Evolutionary conservation across 1,140 invertebrate genomes (phyloP).

Genomic region (Bradynema listronoti): DNA sequence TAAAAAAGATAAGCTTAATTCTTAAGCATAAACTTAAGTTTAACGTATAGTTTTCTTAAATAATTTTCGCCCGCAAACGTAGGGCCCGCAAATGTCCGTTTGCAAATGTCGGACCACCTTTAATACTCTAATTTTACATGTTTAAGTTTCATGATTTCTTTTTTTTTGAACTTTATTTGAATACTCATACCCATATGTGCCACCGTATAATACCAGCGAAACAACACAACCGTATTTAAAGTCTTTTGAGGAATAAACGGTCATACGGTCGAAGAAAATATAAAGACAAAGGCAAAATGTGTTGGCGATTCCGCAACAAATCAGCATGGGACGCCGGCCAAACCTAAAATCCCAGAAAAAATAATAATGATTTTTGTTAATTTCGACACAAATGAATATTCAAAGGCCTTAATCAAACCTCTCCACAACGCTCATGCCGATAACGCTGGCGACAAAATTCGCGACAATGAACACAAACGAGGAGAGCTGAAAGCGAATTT

Average conservation of each 20-base stretch:
- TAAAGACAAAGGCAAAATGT: conserved; percentile 40
- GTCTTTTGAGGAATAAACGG: conserved; percentile 15
- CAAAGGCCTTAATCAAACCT: no score
- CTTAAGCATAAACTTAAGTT: no score
- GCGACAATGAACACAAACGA: conserved; percentile 45
- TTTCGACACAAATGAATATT: conserved; percentile 1
- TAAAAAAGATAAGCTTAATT: no score
- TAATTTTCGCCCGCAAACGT: no score
- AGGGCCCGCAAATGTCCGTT: no score
- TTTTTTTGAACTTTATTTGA: no score
- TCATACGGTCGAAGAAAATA: conserved; percentile 46
- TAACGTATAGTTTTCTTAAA: no score
- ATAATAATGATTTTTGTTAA: background rate
- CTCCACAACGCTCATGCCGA: conserved; percentile 38
- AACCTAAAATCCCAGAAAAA: conserved; percentile 28
- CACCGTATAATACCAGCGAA: conserved; percentile 37
- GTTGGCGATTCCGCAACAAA: conserved; percentile 44
- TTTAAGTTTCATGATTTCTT: no score
- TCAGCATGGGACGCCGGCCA: conserved; percentile 45
- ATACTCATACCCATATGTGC: conserved; percentile 41
- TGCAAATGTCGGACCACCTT: no score
- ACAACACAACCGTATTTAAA: conserved; percentile 48
- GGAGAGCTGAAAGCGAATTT: conserved; percentile 22
- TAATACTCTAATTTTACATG: no score
- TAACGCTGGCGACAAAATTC: conserved; percentile 44